Evolutionary conservation across 2,113 vertebrate genomes (phyloP).

Genomic region (Neodon shergylaensis): DNA sequence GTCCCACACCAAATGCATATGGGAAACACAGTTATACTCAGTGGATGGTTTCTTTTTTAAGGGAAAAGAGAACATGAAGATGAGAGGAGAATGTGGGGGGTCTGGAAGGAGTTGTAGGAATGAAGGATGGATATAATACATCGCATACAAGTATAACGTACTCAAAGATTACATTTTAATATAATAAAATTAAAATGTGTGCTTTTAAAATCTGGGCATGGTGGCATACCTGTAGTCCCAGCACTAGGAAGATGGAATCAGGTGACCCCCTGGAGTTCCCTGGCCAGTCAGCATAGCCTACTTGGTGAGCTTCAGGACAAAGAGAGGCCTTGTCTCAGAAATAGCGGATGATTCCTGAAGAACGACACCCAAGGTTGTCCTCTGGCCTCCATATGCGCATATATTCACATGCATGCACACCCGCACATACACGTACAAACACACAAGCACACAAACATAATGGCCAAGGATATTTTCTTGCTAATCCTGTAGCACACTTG

Average conservation of each 20-base stretch:
- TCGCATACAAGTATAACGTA: neutral
- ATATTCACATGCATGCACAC: neutral
- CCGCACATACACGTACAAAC: neutral
- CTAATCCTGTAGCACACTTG: neutral
- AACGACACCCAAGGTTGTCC: neutral
- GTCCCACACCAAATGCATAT: neutral
- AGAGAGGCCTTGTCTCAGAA: neutral
- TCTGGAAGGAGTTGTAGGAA: neutral
- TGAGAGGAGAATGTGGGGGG: too few relatives aligned
- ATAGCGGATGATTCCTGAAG: neutral
- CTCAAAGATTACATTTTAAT: neutral
- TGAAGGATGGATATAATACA: neutral
- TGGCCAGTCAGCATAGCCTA: neutral
- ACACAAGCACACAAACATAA: neutral
- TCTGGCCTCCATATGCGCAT: too few relatives aligned
- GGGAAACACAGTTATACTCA: neutral
- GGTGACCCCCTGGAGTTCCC: neutral
- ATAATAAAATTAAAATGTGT: neutral
- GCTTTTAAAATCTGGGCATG: neutral
- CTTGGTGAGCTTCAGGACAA: neutral
- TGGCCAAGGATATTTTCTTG: constrained; percentile 16
- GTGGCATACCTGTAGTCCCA: neutral
- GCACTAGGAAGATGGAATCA: neutral
- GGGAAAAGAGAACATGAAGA: neutral
- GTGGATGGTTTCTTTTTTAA: neutral